A percentile compares a stretch with the other conserved stretches of the same genome.
Evolutionary conservation across 2,888 invertebrate genomes (phyloP).

Genomic region (Agriotes lineatus): DNA sequence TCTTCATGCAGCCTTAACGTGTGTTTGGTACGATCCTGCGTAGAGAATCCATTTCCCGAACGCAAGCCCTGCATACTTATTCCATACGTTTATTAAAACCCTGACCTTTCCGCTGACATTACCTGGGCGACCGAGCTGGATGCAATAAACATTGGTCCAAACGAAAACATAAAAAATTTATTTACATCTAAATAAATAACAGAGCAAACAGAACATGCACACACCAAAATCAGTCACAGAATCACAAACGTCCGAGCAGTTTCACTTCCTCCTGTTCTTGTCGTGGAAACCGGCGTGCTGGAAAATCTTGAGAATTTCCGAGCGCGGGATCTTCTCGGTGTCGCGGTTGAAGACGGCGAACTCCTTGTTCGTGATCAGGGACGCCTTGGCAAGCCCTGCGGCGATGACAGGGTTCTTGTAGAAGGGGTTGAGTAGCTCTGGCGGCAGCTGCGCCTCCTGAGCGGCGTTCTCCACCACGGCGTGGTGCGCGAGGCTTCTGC

Average conservation of each 20-base stretch:
- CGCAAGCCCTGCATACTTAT: too few species aligned
- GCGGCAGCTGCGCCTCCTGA: constrained; percentile 79
- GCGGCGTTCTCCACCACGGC: constrained; percentile 80
- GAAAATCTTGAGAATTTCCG: constrained; percentile 80
- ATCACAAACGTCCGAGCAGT: not conserved
- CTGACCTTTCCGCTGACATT: too few species aligned
- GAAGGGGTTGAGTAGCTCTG: constrained; percentile 77
- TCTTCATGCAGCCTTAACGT: too few species aligned
- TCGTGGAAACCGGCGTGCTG: constrained; percentile 35
- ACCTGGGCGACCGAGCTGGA: too few species aligned
- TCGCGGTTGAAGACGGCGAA: constrained; percentile 83
- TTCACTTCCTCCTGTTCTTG: constrained; percentile 29
- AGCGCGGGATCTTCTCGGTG: constrained; percentile 83
- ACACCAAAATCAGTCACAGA: constrained; percentile 1
- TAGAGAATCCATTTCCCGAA: too few species aligned
- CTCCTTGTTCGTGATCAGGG: constrained; percentile 83
- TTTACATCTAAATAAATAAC: not conserved
- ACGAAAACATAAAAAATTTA: not conserved
- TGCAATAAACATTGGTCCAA: too few species aligned
- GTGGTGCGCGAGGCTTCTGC: constrained; percentile 71
- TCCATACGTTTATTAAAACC: too few species aligned
- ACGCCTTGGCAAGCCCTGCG: constrained; percentile 80
- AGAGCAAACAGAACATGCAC: not conserved
- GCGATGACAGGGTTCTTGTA: constrained; percentile 83
- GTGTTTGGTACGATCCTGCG: too few species aligned